These are phyloP conservation scores for Scaptomyza flava DNA, from an alignment of 2,888 invertebrate species.

Conservation along the genomic window DNA sequence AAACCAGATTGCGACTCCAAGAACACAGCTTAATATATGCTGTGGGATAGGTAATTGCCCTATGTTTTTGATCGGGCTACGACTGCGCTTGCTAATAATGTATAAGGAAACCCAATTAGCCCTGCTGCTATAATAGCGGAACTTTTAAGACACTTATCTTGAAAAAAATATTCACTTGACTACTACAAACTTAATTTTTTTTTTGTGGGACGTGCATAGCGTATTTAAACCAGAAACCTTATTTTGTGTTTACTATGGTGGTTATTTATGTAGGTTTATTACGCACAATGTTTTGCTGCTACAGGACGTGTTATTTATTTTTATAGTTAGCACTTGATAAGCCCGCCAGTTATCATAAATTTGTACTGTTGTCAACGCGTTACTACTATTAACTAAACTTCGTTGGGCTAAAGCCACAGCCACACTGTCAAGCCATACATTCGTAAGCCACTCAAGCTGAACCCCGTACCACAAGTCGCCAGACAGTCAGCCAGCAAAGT, in stretches of 20 bases:
- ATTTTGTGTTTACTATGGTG: background rate
- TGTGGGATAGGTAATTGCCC: conserved; percentile 7
- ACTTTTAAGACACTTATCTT: conserved; percentile 8
- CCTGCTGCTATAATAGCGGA: background rate
- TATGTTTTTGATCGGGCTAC: conserved; percentile 27
- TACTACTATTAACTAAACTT: conserved; percentile 62
- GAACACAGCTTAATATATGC: conserved; percentile 26
- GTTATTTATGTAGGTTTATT: conserved; percentile 14
- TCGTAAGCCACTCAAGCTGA: conserved; percentile 52
- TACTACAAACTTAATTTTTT: conserved; percentile 15
- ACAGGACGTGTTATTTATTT: conserved; percentile 34
- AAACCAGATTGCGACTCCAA: conserved; percentile 45
- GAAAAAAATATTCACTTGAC: conserved; percentile 6
- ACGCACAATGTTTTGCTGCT: conserved; percentile 44
- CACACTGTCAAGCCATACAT: conserved; percentile 47
- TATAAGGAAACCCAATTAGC: conserved; percentile 48
- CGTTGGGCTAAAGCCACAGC: conserved; percentile 23
- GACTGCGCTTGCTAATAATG: conserved; percentile 36
- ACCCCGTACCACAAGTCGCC: conserved; percentile 19
- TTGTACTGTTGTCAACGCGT: conserved; percentile 46
- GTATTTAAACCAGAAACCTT: conserved; percentile 8
- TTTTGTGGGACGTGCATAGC: conserved; percentile 12
- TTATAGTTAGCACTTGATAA: conserved; percentile 1
- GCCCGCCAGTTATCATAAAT: conserved; percentile 23
- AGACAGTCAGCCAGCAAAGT: background rate